Evolutionary conservation across 2,113 vertebrate genomes (phyloP), one percentile per base, ranked within the genome.

Genomic region (Okapia johnstoni): DNA sequence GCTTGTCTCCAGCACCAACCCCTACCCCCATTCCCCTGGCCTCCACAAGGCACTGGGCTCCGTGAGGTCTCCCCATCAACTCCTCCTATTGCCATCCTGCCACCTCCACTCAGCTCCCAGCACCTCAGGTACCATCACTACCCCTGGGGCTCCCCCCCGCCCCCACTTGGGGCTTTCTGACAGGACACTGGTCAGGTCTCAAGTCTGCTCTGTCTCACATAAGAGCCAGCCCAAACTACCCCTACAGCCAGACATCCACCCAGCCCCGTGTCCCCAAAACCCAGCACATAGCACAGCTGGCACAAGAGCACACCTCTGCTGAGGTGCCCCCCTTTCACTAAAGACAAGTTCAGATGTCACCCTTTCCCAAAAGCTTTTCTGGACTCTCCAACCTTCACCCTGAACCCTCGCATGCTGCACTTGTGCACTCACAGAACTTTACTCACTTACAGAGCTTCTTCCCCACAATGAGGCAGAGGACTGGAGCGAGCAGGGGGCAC

Each of bases 401-500:
- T 2, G 2, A 33, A 11, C 40, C 26, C 48, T 16, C 58, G 0
- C 48, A 1, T 12, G 26, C 12, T 4, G 5, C 30, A 50, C 7
- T 36, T 33, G 0, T 7, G n/a, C 1, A 2, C 60, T 57, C 76
- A 40, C 12, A 81, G 76, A 50, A 33, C 60, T 12, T 30, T 40
- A 11, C 10, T 10, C 10, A 17, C 58, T 46, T 50, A 25, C 11
- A 81, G 60, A 50, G 33, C 17, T 6, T 40, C 30, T 25, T 57
- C 9, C 85, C 11, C 73, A 66, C 57, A 16, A 60, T 14, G 6
- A 76, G 40, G 70, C 70, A 76, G 70, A 58, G 28, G 54, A 25
- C 40, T 7, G 28, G 13, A 58, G 28, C 0, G 2, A 23, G 70
- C 70, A 77, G 28, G 46, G 77, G 16, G 5, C 10, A 6, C 10